Base-by-base conservation (phyloP, 2,888 invertebrate species). In the Caenorhabditis sulstoni region DNA sequence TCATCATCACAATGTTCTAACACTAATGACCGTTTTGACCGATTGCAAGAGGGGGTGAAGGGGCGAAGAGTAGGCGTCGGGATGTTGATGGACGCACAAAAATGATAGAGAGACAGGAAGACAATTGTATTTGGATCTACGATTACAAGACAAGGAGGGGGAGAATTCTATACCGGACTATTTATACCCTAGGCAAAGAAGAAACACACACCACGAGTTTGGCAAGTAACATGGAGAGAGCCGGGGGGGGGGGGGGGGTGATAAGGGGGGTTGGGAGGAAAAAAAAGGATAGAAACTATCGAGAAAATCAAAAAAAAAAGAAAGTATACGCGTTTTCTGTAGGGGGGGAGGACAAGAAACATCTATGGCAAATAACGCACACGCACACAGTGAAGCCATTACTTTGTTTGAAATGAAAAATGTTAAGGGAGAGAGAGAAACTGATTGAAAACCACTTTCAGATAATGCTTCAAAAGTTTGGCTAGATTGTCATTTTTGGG, bases 111-210 rank as follows among this genome's bases (percentile, higher is more conserved):
- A 53, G 16, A 29, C 47, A 49, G 49, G 47, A 8, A 41, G 29
- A 29, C 29, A 20, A n/a, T 12, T 29, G 35, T 9, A 23, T 39
- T 39, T 16, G 12, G 41, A 11, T 68, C 52, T 70, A 53, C n/a
- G 35, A 37, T 64, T 70, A 41, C 41, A 50, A 45, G 22, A 50
- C 20, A 16, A 58, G n/a, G 7, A 22, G 9, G 20, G 50, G 11
- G 16, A 47, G 29, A 57, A 50, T 44, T 29, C 76, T 77, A 77
- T 77, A 68, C 76, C 76, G 76, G 76, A 77, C 66, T 70, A 77
- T 62, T 65, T 70, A 64, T 77, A 77, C 76, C 76, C 76, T 77
- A 77, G 61, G 37, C 64, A 57, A 44, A 77, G 47, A 45, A 16
- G 44, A 29, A 49, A 67, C 50, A 49, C 57, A 73, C 45, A 74